Base-by-base conservation (phyloP, 2,888 invertebrate genomes). In the Drosophila multiciliata region DNA sequence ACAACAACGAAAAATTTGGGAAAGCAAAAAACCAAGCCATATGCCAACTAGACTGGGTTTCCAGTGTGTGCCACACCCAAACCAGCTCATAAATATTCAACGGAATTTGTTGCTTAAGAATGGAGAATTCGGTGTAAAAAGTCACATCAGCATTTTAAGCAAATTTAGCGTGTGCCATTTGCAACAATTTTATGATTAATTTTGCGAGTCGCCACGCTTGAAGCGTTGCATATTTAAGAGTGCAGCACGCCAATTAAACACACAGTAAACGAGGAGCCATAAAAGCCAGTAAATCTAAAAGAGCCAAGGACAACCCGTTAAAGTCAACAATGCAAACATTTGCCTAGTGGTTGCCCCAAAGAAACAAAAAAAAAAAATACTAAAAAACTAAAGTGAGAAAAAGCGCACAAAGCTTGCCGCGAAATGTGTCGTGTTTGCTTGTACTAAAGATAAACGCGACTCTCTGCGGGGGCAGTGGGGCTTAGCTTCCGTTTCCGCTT, bases 121-220 rank as follows among this genome's bases (percentile, higher is more conserved):
- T 17, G 60, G 20, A 1, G 66, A 53, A 2, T 57, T 54, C 55
- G 32, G 71, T 72, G 75, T 65, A 45, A 38, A 57, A 50, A 60
- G 38, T 42, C 35, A 29, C 23, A 42, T 49, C 48, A 59, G 40
- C 68, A 62, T 54, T 52, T 79, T 68, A 54, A 45, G 64, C 66
- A 71, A 68, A 82, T 85, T 84, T 82, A 66, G 61, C 77, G 50
- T 61, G 70, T 74, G 82, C 69, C 83, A 70, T 75, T 78, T 87
- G 88, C 88, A 87, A 85, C 85, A 81, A 64, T 89, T 89, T 87
- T 63, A 89, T 77, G 83, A 85, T 85, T 80, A 73, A 87, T 84
- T 89, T 80, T 61, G 60, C 49, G 33, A 15, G 61, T 36, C 55
- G 60, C 38, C 54, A 40, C 54, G 68, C 60, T 36, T 63, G 71